Evolutionary conservation across 2,797 vertebrate species (phyloP).

Genomic region (Petrocephalus schoutedeni): DNA sequence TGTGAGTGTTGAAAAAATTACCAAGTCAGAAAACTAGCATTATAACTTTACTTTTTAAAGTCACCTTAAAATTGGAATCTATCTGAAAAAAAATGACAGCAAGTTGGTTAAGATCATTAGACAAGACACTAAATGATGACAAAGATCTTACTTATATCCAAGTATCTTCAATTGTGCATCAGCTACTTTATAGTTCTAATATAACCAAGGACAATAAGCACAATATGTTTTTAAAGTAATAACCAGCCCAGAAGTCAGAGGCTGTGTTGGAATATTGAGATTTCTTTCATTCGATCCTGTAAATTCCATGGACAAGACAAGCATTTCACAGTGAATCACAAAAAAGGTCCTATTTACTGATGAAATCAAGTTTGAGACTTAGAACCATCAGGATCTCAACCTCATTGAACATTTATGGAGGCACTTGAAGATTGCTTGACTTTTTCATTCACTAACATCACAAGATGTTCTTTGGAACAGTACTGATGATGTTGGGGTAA

Average conservation of each 20-base stretch:
- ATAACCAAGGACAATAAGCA: not conserved
- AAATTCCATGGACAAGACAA: not conserved
- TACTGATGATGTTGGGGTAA: not conserved
- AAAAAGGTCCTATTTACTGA: not conserved
- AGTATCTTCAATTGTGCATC: not conserved
- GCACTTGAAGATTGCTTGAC: not conserved
- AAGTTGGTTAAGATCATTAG: not conserved
- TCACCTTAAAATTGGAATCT: not conserved
- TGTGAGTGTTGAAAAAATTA: not conserved
- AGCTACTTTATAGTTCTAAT: not conserved
- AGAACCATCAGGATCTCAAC: not conserved
- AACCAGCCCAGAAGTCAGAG: not conserved
- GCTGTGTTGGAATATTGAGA: not conserved
- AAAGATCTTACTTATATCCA: not conserved
- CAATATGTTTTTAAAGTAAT: not conserved
- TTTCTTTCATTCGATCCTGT: not conserved
- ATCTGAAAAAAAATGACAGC: not conserved
- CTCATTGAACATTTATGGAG: not conserved
- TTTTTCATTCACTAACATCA: not conserved
- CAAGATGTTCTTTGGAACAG: not conserved
- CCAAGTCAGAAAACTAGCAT: not conserved
- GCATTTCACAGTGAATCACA: not conserved
- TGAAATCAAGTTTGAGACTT: not conserved
- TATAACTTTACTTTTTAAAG: not conserved
- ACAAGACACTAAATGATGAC: not conserved